Evolutionary conservation across 2,888 invertebrate genomes (phyloP), one percentile per base, ranked within the genome.

Genomic region (Caenorhabditis wallacei): DNA sequence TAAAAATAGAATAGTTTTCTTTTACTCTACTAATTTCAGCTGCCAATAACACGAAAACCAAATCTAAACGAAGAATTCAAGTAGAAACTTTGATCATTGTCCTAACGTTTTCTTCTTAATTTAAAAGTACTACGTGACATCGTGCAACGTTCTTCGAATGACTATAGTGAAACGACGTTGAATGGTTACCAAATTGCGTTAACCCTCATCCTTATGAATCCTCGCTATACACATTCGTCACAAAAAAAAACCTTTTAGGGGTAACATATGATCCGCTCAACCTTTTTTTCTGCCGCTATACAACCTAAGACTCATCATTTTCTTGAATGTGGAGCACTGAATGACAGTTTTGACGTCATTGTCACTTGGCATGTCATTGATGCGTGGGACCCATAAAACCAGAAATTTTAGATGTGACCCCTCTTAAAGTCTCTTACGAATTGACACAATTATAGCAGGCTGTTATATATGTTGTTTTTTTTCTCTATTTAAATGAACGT

Each of bases 341-440:
- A 8, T 61, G 76, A 61, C 69, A 69, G 59, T 76, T 76, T 22
- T 20, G 63, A 68, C 78, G 68, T 69, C 76, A 68, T 66, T 75
- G 66, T 76, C 76, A 61, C 48, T 66, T 53, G 26, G 48, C 59
- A 68, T 76, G 68, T 76, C 68, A 78, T 46, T 35, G 69, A 76
- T 69, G 69, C 78, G 78, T 78, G 78, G 69, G 78, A 56, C 54
- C 59, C 48, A 48, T 64, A 56, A 75, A 75, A 48, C 37, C 48
- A 53, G 53, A 37, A 2, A 53, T 30, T 35, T 37, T 37, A 20
- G n/a, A 46, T 24, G 22, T 37, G 35, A 40, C 59, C 40, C 40
- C 26, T 26, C 30, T 56, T 3, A 56, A 7, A n/a, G 30, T 8
- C n/a, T 18, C 26, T 35, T 30, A 18, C 13, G 66, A 74, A 74